A percentile compares a stretch with the other conserved stretches of the same genome.
phyloP scores from a whole-genome alignment of 2,797 vertebrate genomes.

The Macrochelys suwanniensis region DNA sequence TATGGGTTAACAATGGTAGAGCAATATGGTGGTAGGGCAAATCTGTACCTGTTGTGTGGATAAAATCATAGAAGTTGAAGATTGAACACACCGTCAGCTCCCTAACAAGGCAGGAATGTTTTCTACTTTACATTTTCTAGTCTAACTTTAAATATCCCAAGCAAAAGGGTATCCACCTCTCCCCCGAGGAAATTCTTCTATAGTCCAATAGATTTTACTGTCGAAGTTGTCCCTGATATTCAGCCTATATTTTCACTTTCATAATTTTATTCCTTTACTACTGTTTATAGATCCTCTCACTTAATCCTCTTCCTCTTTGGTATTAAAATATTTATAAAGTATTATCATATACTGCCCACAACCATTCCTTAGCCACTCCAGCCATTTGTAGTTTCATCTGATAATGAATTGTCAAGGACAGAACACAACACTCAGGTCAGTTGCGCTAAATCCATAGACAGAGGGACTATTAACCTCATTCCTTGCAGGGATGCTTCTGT shows the following conservation, averaged over 20 bases:
- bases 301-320: background rate
- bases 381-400: background rate
- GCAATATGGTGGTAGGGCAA: background rate
- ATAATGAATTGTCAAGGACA: background rate
- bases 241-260: background rate
- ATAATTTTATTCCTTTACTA: fast-evolving
- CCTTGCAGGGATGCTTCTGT: background rate
- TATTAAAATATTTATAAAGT: background rate
- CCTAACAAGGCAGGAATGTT: background rate
- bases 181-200: background rate
- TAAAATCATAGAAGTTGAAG: background rate
- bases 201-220: background rate
- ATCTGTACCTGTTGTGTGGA: background rate
- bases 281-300: background rate
- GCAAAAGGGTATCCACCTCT: too few species aligned
- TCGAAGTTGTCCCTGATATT: fast-evolving
- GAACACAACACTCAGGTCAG: background rate
- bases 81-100: background rate
- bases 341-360: background rate
- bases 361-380: background rate
- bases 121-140: background rate
- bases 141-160: too few species aligned
- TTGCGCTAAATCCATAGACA: too few species aligned
- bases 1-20: background rate
- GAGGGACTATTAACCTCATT: background rate